These are phyloP conservation scores for Lasioglossum villosulum DNA, from an alignment of 2,888 invertebrate genomes.

Conservation along the genomic window DNA sequence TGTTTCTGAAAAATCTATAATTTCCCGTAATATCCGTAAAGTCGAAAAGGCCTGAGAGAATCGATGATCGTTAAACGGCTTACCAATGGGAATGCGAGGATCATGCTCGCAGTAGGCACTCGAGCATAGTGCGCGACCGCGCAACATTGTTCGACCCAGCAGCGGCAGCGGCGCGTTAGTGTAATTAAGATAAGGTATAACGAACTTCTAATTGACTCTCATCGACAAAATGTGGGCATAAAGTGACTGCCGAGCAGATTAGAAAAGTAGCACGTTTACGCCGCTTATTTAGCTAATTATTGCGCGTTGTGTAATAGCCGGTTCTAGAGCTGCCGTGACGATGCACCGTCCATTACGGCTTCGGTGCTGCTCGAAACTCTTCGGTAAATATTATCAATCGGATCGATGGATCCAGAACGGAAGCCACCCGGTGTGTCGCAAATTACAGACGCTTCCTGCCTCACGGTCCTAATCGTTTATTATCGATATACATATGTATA, in stretches of 20 bases:
- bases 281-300: constrained; percentile 65
- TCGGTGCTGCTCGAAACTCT: constrained; percentile 4
- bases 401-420: constrained; percentile 49
- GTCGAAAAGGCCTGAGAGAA: neutral
- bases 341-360: constrained; percentile 8
- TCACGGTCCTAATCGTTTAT: constrained; percentile 22
- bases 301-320: constrained; percentile 46
- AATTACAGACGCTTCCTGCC: constrained; percentile 43
- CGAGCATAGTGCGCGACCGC: constrained; percentile 8
- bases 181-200: constrained; percentile 61
- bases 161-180: constrained; percentile 14
- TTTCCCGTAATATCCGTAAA: neutral
- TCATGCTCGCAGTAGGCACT: neutral
- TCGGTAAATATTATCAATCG: constrained; percentile 46
- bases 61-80: constrained; percentile 25
- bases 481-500: constrained; percentile 4
- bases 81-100: constrained; percentile 24
- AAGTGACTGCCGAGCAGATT: constrained; percentile 56
- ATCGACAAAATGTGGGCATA: constrained; percentile 48
- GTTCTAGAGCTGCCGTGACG: constrained; percentile 25
- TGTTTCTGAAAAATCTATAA: neutral
- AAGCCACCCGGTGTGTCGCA: neutral
- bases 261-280: constrained; percentile 69
- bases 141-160: constrained; percentile 47
- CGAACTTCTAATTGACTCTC: constrained; percentile 60